Evolutionary conservation across 53 echinoderm and acorn worm species (phyloP), one percentile per base, ranked within the genome.

Genomic region (Paelopatides confundens): DNA sequence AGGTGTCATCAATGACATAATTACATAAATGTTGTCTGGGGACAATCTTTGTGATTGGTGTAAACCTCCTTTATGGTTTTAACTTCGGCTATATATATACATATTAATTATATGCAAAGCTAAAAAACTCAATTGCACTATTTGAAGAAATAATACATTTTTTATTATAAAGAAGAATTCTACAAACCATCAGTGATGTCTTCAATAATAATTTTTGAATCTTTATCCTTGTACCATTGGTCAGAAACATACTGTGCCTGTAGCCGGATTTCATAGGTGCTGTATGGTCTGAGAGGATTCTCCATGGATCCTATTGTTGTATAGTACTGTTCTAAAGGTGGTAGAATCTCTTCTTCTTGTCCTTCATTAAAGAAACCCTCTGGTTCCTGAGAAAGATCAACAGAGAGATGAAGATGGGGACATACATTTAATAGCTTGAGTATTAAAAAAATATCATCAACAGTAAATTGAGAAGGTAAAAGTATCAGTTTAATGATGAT

Each of bases 121-220:
- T n/a, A n/a, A n/a, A n/a, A n/a, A n/a, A n/a, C n/a, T n/a, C n/a
- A n/a, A n/a, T n/a, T n/a, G n/a, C n/a, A n/a, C n/a, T n/a, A n/a
- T n/a, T n/a, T n/a, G n/a, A n/a, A n/a, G n/a, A n/a, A n/a, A n/a
- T n/a, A n/a, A n/a, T n/a, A n/a, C n/a, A n/a, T n/a, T n/a, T n/a
- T n/a, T n/a, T n/a, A n/a, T n/a, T n/a, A n/a, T n/a, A n/a, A n/a
- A n/a, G n/a, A n/a, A n/a, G n/a, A n/a, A n/a, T n/a, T n/a, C n/a
- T n/a, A 66, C 93, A 81, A 18, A 96, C 96, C 90, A 51, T 65
- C 88, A 62, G 96, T 96, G 2, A 21, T 31, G n/a, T 52, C 50
- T 2, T 87, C 71, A 39, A 74, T 74, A 0, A 58, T 30, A 5
- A 92, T 71, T 31, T 86, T 69, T 3, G 24, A 76, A 24, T 40